Conservation (phyloP, 2,113 vertebrate genomes). For the Puffinus mauretanicus region DNA sequence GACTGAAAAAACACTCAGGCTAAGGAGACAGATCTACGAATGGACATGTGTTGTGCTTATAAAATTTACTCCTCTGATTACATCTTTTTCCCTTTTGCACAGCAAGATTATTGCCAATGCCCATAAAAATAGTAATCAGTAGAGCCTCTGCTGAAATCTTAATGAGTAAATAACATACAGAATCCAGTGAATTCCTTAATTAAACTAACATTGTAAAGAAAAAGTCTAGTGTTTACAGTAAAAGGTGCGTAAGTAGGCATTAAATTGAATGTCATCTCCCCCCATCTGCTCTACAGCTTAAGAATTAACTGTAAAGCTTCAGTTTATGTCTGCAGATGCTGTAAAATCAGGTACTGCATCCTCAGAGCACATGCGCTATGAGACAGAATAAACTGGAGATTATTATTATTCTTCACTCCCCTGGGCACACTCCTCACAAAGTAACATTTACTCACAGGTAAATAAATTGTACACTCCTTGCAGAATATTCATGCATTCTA, state of each 20-base stretch:
- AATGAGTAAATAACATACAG: background rate
- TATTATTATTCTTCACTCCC: background rate
- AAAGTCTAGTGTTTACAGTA: conserved; percentile 11
- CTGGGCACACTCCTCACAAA: background rate
- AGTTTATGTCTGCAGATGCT: conserved; percentile 16
- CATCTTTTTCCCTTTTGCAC: background rate
- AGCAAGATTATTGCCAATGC: background rate
- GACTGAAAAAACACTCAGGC: background rate
- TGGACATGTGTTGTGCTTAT: background rate
- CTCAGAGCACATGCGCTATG: background rate
- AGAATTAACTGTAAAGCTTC: conserved; percentile 9
- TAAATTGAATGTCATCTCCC: conserved; percentile 12
- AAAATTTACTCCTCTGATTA: background rate
- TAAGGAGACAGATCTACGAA: background rate
- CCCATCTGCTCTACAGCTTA: conserved; percentile 33
- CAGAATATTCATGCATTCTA: background rate
- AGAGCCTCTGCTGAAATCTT: background rate
- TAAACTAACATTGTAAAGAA: conserved; percentile 20
- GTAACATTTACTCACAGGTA: background rate
- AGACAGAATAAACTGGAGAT: background rate
- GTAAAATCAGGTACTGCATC: background rate
- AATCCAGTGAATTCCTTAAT: conserved; percentile 17
- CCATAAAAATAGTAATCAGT: background rate
- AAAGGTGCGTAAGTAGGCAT: conserved; percentile 20
- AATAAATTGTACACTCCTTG: background rate